Base-by-base conservation (phyloP, 2,888 invertebrate genomes). In the Lissonota sp. region DNA sequence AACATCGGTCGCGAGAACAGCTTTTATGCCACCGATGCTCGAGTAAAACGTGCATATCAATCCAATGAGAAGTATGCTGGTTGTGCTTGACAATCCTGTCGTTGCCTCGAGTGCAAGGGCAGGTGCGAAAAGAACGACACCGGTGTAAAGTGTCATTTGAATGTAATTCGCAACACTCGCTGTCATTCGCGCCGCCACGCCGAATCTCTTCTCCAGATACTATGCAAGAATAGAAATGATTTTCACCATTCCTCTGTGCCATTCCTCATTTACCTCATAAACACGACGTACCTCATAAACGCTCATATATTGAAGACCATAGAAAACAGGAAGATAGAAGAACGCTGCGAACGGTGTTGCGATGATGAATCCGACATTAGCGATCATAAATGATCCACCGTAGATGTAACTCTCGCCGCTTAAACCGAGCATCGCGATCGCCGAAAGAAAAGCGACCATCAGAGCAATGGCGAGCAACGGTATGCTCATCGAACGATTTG, bases 381-480 rank as follows among this genome's bases (percentile, higher is more conserved):
- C 96, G 26, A 96, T 93, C 10, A 96, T 93, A 92, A 98, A 97
- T 89, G 96, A 96, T 83, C 97, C 95, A 70, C 98, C 98, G 89
- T 94, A 96, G 85, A 95, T 95, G 92, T 98, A 98, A 91, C 96
- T 97, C 92, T 98, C 98, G 58, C 96, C 95, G 49, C 97, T 97
- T 1, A 98, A 96, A 14, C 98, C 98, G 12, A 98, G 93, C 51
- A 98, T 92, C 0, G 97, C 97, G 74, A 98, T 95, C 44, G 98
- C 97, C 1, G 98, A 98, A 96, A 98, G 97, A 91, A 98, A 98
- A 53, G 97, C 97, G n/a, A 98, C 97, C 96, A 98, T 97, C 76
- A 98, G 92, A 3, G 98, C 98, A 84, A 98, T 96, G 6, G 97
- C 96, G 0, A 98, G 97, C 0, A 98, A 97, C 4, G 94, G 91